Evolutionary conservation across 2,113 vertebrate genomes (phyloP).

Genomic region (Acrocephalus kingi): DNA sequence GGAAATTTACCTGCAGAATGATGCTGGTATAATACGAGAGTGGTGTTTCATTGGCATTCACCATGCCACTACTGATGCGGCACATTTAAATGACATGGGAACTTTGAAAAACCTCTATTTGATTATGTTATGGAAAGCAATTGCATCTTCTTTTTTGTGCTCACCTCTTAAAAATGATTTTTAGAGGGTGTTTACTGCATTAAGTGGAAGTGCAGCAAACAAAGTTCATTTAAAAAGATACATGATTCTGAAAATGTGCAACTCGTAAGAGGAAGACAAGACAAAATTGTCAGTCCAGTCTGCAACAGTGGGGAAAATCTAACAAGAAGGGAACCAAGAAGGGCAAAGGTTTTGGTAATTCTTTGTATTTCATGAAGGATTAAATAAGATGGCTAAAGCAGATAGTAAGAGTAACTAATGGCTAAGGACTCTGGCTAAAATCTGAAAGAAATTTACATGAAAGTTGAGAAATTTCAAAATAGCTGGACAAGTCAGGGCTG

Average conservation of each 20-base stretch:
- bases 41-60: constrained; percentile 51
- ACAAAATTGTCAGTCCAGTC: not conserved
- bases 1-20: constrained; percentile 21
- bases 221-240: constrained; percentile 10
- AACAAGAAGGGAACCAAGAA: not conserved
- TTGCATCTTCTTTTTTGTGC: constrained; percentile 31
- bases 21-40: constrained; percentile 2
- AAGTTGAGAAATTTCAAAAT: not conserved
- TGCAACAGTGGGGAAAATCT: not conserved
- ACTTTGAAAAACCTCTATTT: constrained; percentile 45
- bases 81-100: constrained; percentile 45
- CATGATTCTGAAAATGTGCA: not conserved
- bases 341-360: not conserved
- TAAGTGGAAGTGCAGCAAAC: not conserved
- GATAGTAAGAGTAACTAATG: not conserved
- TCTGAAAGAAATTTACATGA: not conserved
- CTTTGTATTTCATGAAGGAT: not conserved
- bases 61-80: not conserved
- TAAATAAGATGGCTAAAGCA: not conserved
- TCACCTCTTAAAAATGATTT: constrained; percentile 25
- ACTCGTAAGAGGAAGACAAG: not conserved
- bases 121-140: constrained; percentile 2
- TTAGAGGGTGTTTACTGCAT: constrained; percentile 30
- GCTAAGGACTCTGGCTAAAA: not conserved
- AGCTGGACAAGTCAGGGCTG: not conserved